phyloP scores from a whole-genome alignment of 2,888 invertebrate species.

The Mesorhabditis belari region DNA sequence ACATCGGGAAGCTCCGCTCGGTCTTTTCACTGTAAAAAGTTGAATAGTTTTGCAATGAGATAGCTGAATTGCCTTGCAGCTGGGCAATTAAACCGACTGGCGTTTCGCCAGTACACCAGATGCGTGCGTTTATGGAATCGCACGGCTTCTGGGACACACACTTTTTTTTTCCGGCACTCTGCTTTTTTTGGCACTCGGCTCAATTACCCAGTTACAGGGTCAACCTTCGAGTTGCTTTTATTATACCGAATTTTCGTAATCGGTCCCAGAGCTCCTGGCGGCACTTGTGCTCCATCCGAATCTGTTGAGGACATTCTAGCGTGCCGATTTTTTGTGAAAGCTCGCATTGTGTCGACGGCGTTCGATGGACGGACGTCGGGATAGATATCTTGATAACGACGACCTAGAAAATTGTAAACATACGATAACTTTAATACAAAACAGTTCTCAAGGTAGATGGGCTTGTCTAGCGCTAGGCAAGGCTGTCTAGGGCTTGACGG shows the following conservation, averaged over 20 bases:
- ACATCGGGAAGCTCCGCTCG: slow-evolving; percentile 81
- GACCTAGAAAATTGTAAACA: too few relatives aligned
- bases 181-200: background rate
- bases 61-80: too few relatives aligned
- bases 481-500: too few relatives aligned
- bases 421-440: too few relatives aligned
- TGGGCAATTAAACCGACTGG: too few relatives aligned
- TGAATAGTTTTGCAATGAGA: background rate
- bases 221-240: background rate
- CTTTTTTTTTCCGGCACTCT: background rate
- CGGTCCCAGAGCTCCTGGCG: slow-evolving; percentile 11
- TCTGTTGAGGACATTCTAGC: slow-evolving; percentile 8
- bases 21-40: slow-evolving; percentile 82
- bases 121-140: too few relatives aligned
- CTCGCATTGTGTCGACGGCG: slow-evolving; percentile 96
- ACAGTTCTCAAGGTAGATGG: too few relatives aligned
- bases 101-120: too few relatives aligned
- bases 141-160: background rate
- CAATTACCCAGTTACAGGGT: background rate
- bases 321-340: slow-evolving; percentile 79
- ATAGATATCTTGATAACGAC: too few relatives aligned
- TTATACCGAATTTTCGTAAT: slow-evolving; percentile 25
- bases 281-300: background rate
- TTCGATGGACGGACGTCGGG: slow-evolving; percentile 97
- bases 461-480: too few relatives aligned